phyloP scores from a whole-genome alignment of 2,888 invertebrate species.

The Glaucopsyche alexis region DNA sequence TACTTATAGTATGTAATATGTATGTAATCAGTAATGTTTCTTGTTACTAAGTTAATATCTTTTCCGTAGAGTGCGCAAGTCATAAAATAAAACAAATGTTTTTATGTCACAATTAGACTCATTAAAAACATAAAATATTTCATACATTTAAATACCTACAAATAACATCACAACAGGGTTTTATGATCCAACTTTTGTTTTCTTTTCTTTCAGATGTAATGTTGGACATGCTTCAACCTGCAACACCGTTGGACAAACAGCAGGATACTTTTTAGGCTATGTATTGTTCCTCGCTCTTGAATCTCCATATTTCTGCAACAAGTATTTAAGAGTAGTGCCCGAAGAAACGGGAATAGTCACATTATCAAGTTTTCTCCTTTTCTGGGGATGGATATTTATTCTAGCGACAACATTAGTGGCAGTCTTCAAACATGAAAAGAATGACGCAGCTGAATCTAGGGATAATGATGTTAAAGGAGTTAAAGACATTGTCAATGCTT shows the following conservation, averaged over 20 bases:
- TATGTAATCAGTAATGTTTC: background rate
- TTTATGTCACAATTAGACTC: too few relatives aligned
- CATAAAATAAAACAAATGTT: too few relatives aligned
- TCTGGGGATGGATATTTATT: slow-evolving; percentile 97
- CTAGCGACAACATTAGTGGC: slow-evolving; percentile 93
- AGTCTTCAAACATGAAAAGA: slow-evolving; percentile 90
- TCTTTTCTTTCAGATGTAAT: slow-evolving; percentile 84
- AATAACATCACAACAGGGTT: too few relatives aligned
- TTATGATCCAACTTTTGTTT: background rate
- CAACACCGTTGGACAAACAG: slow-evolving; percentile 98
- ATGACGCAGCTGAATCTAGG: slow-evolving; percentile 55
- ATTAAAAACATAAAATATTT: too few relatives aligned
- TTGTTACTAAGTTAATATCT: background rate
- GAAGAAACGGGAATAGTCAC: slow-evolving; percentile 86
- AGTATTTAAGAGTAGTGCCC: slow-evolving; percentile 88
- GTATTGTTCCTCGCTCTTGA: slow-evolving; percentile 97
- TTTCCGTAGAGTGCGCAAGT: too few relatives aligned
- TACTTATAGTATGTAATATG: background rate
- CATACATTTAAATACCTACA: too few relatives aligned
- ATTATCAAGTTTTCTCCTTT: slow-evolving; percentile 91
- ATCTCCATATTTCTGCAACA: slow-evolving; percentile 97
- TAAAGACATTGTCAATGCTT: slow-evolving; percentile 83
- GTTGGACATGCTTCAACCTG: slow-evolving; percentile 99
- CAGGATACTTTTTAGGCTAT: slow-evolving; percentile 98
- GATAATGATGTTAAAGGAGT: slow-evolving; percentile 61